Conservation (phyloP, 2,888 invertebrate genomes). For the Drosophila sordidula region DNA sequence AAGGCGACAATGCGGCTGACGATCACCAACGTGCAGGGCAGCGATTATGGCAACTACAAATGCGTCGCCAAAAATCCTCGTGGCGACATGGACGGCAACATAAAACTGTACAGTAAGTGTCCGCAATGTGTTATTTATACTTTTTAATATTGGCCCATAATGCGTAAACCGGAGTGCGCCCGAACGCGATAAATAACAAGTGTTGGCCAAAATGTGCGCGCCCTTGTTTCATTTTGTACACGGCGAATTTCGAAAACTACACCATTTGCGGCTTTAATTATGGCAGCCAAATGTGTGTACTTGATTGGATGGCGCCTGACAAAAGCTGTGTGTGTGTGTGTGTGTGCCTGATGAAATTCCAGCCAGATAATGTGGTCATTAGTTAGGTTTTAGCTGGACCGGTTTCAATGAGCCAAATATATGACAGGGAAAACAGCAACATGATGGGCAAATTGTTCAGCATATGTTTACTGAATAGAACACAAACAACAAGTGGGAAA, state of each 20-base stretch:
- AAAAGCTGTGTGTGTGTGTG: constrained; percentile 1
- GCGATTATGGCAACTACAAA: constrained; percentile 95
- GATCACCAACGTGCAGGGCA: constrained; percentile 91
- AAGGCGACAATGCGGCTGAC: constrained; percentile 95
- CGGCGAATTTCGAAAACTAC: constrained; percentile 55
- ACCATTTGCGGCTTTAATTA: constrained; percentile 76
- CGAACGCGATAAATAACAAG: constrained; percentile 52
- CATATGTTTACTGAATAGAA: no score
- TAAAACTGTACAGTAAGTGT: constrained; percentile 94
- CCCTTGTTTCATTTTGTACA: constrained; percentile 10
- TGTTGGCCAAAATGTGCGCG: constrained; percentile 26
- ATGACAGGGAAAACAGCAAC: no score
- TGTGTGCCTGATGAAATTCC: constrained; percentile 23
- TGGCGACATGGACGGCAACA: constrained; percentile 95
- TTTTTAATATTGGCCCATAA: constrained; percentile 56
- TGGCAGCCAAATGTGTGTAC: constrained; percentile 42
- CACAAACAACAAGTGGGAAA: no score
- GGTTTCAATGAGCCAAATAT: no score
- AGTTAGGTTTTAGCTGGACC: constrained; percentile 23
- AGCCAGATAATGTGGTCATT: constrained; percentile 51
- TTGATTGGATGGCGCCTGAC: constrained; percentile 32
- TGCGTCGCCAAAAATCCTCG: constrained; percentile 95
- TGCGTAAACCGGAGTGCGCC: constrained; percentile 6
- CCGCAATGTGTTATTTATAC: constrained; percentile 68
- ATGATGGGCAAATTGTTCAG: no score